A percentile compares a stretch with the other conserved stretches of the same genome.
phyloP scores from a whole-genome alignment of 1,140 invertebrate genomes.

The Temnothorax nylanderi region DNA sequence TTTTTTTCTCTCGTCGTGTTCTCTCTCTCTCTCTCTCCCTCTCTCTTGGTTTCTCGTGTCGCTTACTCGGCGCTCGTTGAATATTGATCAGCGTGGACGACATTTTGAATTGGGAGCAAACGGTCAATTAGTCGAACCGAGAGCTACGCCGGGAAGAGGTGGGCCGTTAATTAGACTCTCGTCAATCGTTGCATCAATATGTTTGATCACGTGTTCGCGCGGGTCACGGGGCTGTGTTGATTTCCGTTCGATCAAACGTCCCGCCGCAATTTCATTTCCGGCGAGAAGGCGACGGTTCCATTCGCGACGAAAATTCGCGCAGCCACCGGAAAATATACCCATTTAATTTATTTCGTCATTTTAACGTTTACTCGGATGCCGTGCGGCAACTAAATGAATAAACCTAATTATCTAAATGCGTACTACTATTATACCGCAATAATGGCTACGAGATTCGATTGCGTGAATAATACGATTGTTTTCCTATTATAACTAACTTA shows the following conservation, averaged over 20 bases:
- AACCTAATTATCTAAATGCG: slow-evolving; percentile 26
- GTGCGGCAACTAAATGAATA: background rate
- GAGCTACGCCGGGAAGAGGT: slow-evolving; percentile 54
- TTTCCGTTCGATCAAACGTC: slow-evolving; percentile 57
- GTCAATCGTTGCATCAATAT: slow-evolving; percentile 63
- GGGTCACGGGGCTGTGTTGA: slow-evolving; percentile 53
- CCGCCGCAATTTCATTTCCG: slow-evolving; percentile 58
- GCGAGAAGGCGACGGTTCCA: background rate
- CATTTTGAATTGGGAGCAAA: slow-evolving; percentile 70
- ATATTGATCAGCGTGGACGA: slow-evolving; percentile 75
- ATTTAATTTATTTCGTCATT: slow-evolving; percentile 48
- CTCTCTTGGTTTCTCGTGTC: slow-evolving; percentile 43
- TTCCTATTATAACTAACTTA: background rate
- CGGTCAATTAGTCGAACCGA: slow-evolving; percentile 74
- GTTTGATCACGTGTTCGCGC: slow-evolving; percentile 66
- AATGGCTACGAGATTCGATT: slow-evolving; percentile 15
- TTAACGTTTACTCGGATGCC: background rate
- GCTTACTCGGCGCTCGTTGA: slow-evolving; percentile 67
- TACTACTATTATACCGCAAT: background rate
- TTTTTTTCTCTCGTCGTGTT: slow-evolving; percentile 41
- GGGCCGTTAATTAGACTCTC: slow-evolving; percentile 72
- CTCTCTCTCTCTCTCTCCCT: slow-evolving; percentile 18
- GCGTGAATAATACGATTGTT: slow-evolving; percentile 14
- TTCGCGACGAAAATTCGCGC: slow-evolving; percentile 30
- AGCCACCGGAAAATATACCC: slow-evolving; percentile 21